Base-by-base conservation (phyloP, 2,113 vertebrate genomes). In the Menura novaehollandiae region DNA sequence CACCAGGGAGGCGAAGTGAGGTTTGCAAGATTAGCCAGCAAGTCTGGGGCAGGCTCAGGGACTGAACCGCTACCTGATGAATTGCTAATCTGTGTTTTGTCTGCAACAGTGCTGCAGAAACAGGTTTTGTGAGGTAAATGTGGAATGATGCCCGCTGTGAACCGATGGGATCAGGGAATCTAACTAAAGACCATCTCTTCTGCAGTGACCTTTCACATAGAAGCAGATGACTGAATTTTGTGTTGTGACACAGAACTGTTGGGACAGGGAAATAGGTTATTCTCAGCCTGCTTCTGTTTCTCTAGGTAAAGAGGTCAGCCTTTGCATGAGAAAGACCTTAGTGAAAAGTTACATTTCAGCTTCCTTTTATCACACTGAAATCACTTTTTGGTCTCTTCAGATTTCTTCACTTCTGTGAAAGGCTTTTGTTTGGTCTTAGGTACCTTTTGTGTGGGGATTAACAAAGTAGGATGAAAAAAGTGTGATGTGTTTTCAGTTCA, bases 81-180 rank as follows among this genome's bases (percentile, higher is more conserved):
- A 33, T 44, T 39, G 46, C 58, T 55, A 14, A 20, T 13, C 59
- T 6, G 3, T 26, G 17, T 51, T 68, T 51, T 33, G 14, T 39
- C 41, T 49, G 17, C 39, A 53, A 8, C 23, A 43, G 30, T 44
- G 56, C 46, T 43, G 49, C 55, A 80, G 71, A 64, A 77, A 35
- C n/a, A 51, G 37, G 22, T 11, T 53, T 15, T 64, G 19, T 9
- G 15, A 41, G 15, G 5, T 32, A 35, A 82, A 60, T 0, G 2
- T 64, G 52, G 49, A 59, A 26, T 23, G 24, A 26, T 43, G 9
- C 21, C 10, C 55, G 52, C 56, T 60, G 35, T 67, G 28, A 72
- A 39, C 5, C 0, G 0, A 22, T 19, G 39, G 41, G 37, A 86
- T 7, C 7, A 11, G 13, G 9, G 51, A 20, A 51, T 64, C 24